Evolutionary conservation across 1,140 invertebrate genomes (phyloP), one percentile per base, ranked within the genome.

Genomic region (Drosophila tropicalis): DNA sequence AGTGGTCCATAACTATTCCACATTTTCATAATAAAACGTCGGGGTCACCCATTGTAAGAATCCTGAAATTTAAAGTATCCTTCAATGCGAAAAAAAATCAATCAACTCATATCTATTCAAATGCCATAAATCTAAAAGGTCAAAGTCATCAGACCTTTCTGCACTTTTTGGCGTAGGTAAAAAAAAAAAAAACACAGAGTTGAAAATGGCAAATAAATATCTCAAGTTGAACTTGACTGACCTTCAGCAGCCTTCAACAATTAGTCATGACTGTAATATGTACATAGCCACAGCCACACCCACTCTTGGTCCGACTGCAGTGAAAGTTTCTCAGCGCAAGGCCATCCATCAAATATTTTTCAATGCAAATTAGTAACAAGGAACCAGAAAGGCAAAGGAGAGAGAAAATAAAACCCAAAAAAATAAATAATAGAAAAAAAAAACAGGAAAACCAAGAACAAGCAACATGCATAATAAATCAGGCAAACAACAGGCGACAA

Each of bases 401-500:
- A 19, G 29, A 36, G 9, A 36, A 34, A 17, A 17, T n/a, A n/a
- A 47, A 2, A 22, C 3, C 34, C 34, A 36, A 51, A 51, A 51
- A 51, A 51, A 51, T 17, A 51, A 12, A 22, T 17, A 22, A 51
- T 4, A 22, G 12, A 51, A 47, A 17, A 9, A 22, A 15, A 19
- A 19, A 51, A 22, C 17, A 22, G 17, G 44, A 51, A 51, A 22
- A 39, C 7, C 44, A 47, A 12, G 17, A 22, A 19, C 5, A 51
- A 51, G 44, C 44, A 51, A 58, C 56, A 36, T 36, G 56, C 56
- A 58, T 57, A 34, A 57, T 57, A 57, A 57, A 57, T 57, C 55
- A 57, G 55, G 55, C 32, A 58, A 58, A 58, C 32, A 58, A 58
- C 32, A 58, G 56, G 56, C 68, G 67, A 61, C 63, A 86, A 82